Conservation (phyloP, 2,888 invertebrate genomes). For the Drosophila differens region DNA sequence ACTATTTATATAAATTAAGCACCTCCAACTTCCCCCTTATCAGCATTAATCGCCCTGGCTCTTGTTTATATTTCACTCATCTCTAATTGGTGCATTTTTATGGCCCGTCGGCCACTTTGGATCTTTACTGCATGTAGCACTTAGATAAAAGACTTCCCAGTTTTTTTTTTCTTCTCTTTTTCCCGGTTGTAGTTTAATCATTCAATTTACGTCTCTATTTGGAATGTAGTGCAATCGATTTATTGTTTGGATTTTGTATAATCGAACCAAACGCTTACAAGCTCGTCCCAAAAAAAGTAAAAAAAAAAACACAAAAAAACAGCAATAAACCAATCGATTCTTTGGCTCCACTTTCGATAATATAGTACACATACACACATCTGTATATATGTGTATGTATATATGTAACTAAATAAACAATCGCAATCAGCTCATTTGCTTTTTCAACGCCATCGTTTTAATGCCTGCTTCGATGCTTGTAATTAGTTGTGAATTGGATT, state of each 20-base stretch:
- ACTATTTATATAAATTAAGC: neutral
- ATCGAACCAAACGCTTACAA: conserved; percentile 32
- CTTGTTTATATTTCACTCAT: conserved; percentile 10
- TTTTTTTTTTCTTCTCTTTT: conserved; percentile 17
- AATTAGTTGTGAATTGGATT: conserved; percentile 79
- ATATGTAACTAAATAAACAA: conserved; percentile 56
- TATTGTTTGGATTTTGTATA: conserved; percentile 40
- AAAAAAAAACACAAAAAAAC: conserved; percentile 1
- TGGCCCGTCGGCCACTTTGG: conserved; percentile 37
- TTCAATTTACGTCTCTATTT: conserved; percentile 70
- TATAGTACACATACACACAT: neutral
- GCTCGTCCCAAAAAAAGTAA: conserved; percentile 13
- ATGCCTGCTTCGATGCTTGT: conserved; percentile 59
- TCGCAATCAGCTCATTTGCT: conserved; percentile 54
- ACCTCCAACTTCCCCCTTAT: neutral
- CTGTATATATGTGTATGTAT: neutral
- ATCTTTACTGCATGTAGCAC: conserved; percentile 37
- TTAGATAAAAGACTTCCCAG: conserved; percentile 15
- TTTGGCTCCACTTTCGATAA: neutral
- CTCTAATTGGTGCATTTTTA: conserved; percentile 34
- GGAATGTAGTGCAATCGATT: conserved; percentile 61
- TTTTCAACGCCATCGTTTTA: conserved; percentile 60
- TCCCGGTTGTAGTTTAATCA: conserved; percentile 18
- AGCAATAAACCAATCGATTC: conserved; percentile 41
- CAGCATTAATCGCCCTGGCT: neutral